Evolutionary conservation across 2,113 vertebrate species (phyloP).

Genomic region (Fulmarus glacialis): DNA sequence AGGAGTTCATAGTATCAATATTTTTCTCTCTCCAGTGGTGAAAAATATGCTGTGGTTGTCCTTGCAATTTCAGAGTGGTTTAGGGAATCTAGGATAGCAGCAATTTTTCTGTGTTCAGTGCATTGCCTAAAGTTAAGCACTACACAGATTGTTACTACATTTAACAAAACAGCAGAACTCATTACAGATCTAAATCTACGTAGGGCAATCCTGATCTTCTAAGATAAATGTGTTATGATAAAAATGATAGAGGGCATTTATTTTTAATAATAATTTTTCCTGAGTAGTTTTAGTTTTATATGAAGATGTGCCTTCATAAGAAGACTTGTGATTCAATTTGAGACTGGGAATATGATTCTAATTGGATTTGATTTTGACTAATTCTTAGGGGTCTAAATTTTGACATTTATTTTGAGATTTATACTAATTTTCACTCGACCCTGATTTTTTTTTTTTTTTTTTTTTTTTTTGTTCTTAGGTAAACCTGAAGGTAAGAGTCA

Average conservation of each 20-base stretch:
- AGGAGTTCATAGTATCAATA: background rate
- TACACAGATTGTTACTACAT: background rate
- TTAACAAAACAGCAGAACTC: background rate
- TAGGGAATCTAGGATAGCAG: background rate
- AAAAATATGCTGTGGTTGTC: background rate
- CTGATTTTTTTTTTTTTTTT: background rate
- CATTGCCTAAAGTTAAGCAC: background rate
- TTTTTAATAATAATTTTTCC: background rate
- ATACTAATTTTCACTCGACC: background rate
- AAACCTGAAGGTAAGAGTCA: conserved; percentile 74
- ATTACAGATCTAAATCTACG: background rate
- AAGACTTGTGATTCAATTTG: background rate
- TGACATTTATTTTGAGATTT: background rate
- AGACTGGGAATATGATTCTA: background rate
- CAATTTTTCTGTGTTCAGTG: background rate
- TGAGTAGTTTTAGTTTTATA: background rate
- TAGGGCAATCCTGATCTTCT: background rate
- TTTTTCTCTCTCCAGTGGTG: background rate
- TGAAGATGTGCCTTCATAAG: background rate
- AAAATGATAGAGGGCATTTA: background rate
- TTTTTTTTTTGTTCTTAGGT: conserved; percentile 61
- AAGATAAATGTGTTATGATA: background rate
- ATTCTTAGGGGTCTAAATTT: background rate
- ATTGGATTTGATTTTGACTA: background rate
- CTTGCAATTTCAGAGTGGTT: background rate